Base-by-base conservation (phyloP, 92 coral and sea anemone species). In the Zoanthus gigantus region DNA sequence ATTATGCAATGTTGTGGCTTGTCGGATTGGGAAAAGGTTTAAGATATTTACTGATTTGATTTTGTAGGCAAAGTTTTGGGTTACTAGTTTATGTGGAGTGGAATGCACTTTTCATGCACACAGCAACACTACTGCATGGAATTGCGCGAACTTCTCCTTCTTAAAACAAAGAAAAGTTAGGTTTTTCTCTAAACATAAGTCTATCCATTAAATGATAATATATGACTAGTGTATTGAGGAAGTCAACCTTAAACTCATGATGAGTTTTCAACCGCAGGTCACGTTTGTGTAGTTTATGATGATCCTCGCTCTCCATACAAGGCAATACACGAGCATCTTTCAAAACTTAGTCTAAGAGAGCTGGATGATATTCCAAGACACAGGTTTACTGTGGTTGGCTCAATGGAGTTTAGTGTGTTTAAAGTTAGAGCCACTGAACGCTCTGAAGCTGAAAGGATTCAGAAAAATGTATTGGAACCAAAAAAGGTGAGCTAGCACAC, bases 261-360 rank as follows among this genome's bases (percentile, higher is more conserved):
- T 37, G 42, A 37, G 42, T 4, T 37, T 11, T 50, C 56, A 61
- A 17, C 57, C 18, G n/a, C 73, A 80, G 85, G 98, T 5, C 94
- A 76, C 0, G 86, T 93, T 28, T 88, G 94, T 32, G 94, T 94
- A 58, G 76, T 83, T 48, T 94, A 94, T 47, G 94, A 94, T 72
- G 94, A 94, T 77, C 98, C 98, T 13, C 92, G 92, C 87, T 88
- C 85, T 53, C 85, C 88, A 48, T 94, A 93, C 74, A 79, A 85
- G 71, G 67, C 81, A 7, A 84, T 94, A 32, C 98, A 94, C 69
- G 71, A 75, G 0, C 65, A 91, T 50, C 90, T 94, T 23, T 83
- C 92, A 9, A 72, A 83, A 54, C 90, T 94, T 48, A 68, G 86
- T 14, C 54, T 88, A 29, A 47, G 66, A 7, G 95, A 93, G 30